These are phyloP conservation scores for Neomonachus schauinslandi DNA, from an alignment of 2,113 vertebrate species.

Conservation along the genomic window DNA sequence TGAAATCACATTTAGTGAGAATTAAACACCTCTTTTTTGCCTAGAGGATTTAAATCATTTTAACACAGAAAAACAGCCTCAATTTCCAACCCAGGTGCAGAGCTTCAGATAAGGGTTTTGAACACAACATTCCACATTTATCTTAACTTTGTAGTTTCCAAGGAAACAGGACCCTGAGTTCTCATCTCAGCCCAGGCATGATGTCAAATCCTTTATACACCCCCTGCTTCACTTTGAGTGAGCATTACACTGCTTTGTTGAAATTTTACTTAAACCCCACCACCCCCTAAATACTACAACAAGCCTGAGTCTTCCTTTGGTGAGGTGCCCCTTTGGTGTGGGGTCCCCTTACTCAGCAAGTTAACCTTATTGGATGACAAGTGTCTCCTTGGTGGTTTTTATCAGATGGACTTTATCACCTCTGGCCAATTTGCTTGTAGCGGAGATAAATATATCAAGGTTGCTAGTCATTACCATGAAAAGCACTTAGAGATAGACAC, in stretches of 20 bases:
- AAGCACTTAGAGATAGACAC: not conserved
- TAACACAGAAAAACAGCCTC: not conserved
- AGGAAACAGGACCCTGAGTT: conserved; percentile 21
- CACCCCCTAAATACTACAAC: not conserved
- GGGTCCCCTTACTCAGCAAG: not conserved
- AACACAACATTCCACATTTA: not conserved
- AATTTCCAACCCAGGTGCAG: not conserved
- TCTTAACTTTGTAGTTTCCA: conserved; percentile 33
- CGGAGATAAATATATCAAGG: not conserved
- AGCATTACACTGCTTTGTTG: not conserved
- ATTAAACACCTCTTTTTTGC: conserved; percentile 20
- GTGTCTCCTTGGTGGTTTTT: not conserved
- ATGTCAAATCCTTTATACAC: not conserved
- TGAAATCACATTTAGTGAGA: conserved; percentile 20
- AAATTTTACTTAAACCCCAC: not conserved
- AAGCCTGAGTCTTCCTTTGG: not conserved
- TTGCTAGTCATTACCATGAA: not conserved
- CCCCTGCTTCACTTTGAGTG: not conserved
- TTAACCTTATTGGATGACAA: not conserved
- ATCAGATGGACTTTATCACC: not conserved
- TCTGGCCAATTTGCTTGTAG: not conserved
- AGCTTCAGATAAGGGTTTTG: not conserved
- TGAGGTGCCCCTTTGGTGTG: not conserved
- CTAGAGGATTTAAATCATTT: not conserved
- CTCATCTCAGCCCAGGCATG: not conserved